Conservation (phyloP, 2,113 vertebrate genomes). For the Ondatra zibethicus region DNA sequence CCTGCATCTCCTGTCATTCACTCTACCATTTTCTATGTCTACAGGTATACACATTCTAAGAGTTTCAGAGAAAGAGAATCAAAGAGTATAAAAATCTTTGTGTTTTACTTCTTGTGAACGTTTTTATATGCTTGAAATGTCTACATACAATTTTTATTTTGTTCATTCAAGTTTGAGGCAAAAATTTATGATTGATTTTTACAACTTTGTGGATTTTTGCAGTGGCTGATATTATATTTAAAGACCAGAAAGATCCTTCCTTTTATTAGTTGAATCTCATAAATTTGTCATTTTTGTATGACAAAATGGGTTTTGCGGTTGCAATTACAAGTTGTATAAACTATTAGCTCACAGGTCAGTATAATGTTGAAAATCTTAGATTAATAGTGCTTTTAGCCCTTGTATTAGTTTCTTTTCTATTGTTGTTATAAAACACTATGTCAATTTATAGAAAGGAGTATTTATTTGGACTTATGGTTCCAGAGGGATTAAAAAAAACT, state of each 20-base stretch:
- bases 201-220: background rate
- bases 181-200: background rate
- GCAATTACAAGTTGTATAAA: background rate
- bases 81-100: background rate
- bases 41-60: background rate
- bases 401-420: background rate
- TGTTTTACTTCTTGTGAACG: background rate
- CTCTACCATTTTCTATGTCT: background rate
- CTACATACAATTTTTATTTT: background rate
- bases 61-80: background rate
- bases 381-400: background rate
- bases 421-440: background rate
- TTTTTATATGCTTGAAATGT: conserved; percentile 46
- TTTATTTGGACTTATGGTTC: background rate
- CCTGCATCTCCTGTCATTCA: background rate
- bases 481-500: background rate
- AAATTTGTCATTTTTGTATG: background rate
- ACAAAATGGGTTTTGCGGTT: background rate
- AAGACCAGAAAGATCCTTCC: background rate
- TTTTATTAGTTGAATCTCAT: conserved; percentile 32
- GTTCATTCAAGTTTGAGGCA: conserved; percentile 1
- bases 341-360: background rate
- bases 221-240: conserved; percentile 6
- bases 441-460: background rate
- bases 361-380: background rate